Percentiles rank a stretch among this genome's conserved stretches.
Evolutionary conservation across 2,797 vertebrate species (phyloP).

Genomic region (Sebastolobus alascanus): DNA sequence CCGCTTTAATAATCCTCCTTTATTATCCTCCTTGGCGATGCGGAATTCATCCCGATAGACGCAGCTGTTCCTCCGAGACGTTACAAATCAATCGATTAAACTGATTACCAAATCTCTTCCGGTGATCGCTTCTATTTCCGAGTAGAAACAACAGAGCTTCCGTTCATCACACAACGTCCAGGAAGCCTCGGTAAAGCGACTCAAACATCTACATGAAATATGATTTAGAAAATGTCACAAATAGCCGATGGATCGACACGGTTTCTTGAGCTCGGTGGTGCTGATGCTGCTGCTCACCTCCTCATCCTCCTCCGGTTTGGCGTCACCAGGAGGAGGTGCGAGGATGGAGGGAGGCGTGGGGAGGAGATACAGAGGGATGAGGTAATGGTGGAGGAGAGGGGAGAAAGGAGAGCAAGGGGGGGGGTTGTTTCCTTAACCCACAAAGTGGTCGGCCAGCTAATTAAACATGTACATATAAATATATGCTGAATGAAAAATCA

Average conservation of each 20-base stretch:
- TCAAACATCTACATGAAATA: neutral
- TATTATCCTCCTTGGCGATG: too few relatives aligned
- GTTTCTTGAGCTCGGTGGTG: conserved; percentile 9
- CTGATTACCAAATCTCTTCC: conserved; percentile 27
- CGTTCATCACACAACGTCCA: neutral
- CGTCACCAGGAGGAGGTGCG: conserved; percentile 74
- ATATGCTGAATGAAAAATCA: neutral
- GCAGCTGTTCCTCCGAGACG: neutral
- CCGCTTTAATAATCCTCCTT: neutral
- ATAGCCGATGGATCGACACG: neutral
- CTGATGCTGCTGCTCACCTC: conserved; percentile 62
- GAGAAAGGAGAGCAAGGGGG: neutral
- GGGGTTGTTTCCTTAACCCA: neutral
- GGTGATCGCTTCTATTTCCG: neutral
- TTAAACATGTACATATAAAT: neutral
- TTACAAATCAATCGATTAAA: conserved; percentile 40
- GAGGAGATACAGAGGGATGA: conserved; percentile 60
- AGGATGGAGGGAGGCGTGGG: conserved; percentile 32
- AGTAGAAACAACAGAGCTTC: neutral
- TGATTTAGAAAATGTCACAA: conserved; percentile 1
- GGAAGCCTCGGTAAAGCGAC: neutral
- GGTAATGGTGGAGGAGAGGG: conserved; percentile 58
- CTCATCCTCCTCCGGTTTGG: conserved; percentile 51
- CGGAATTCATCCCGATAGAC: neutral
- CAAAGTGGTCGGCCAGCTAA: neutral